Conservation (phyloP, 1,140 invertebrate genomes). For the Diploscapter pachys region DNA sequence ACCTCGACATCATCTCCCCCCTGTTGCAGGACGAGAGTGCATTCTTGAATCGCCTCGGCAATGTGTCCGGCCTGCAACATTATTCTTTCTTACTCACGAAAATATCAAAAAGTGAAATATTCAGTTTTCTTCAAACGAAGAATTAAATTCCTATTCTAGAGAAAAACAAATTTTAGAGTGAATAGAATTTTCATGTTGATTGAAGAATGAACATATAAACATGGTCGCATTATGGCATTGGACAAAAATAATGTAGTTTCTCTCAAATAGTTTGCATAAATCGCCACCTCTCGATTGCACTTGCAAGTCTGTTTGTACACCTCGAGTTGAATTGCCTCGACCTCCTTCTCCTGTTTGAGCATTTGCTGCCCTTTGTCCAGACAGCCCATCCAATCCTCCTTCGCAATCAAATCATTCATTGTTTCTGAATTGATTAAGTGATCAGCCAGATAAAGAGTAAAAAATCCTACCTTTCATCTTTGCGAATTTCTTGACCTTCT, state of each 20-base stretch:
- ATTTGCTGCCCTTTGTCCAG: slow-evolving; percentile 70
- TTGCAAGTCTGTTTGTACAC: slow-evolving; percentile 66
- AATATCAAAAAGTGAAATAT: no score
- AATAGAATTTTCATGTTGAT: no score
- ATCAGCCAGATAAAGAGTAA: background rate
- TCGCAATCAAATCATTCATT: slow-evolving; percentile 62
- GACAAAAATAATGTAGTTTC: background rate
- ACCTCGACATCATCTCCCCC: slow-evolving; percentile 73
- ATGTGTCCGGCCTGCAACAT: slow-evolving; percentile 65
- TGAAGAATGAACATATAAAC: background rate
- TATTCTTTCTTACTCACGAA: background rate
- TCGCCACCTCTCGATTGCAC: slow-evolving; percentile 60
- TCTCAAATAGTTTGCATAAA: background rate
- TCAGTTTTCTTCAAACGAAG: no score
- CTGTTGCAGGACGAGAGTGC: slow-evolving; percentile 76
- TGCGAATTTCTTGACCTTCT: slow-evolving; percentile 90
- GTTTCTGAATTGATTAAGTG: slow-evolving; percentile 3
- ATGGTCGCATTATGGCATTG: background rate
- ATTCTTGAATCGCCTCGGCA: slow-evolving; percentile 71
- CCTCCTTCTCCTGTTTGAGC: slow-evolving; percentile 70
- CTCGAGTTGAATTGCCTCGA: slow-evolving; percentile 71
- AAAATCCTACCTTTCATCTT: slow-evolving; percentile 71
- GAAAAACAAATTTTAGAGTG: no score
- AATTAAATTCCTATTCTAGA: no score
- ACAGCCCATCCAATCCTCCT: slow-evolving; percentile 74